Percentiles rank a stretch among this genome's conserved stretches.
Evolutionary conservation across 2,888 invertebrate genomes (phyloP).

Genomic region (Epinotia demarniana): DNA sequence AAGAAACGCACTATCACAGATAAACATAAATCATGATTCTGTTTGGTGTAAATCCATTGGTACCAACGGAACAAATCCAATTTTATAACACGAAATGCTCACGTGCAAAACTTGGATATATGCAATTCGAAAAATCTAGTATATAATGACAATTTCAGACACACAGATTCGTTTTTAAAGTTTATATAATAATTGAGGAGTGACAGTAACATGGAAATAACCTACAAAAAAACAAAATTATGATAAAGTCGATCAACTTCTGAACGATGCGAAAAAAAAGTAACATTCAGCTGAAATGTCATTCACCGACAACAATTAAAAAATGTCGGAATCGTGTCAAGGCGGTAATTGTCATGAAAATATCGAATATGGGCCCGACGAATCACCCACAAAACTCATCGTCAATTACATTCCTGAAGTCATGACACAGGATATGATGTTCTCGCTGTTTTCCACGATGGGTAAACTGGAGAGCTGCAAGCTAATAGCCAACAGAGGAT

Average conservation of each 20-base stretch:
- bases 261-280: slow-evolving; percentile 62
- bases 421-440: slow-evolving; percentile 85
- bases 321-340: slow-evolving; percentile 86
- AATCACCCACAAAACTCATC: slow-evolving; percentile 85
- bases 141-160: not conserved
- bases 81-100: not conserved
- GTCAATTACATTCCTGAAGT: slow-evolving; percentile 85
- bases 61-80: not conserved
- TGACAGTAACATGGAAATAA: not conserved
- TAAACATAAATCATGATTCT: not conserved
- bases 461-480: slow-evolving; percentile 85
- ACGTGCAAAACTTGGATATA: not conserved
- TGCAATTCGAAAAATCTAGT: not conserved
- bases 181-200: too few species aligned
- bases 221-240: too few species aligned
- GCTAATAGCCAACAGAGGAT: slow-evolving; percentile 84
- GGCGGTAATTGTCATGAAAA: slow-evolving; percentile 85
- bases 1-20: not conserved
- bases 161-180: not conserved
- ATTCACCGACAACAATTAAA: slow-evolving; percentile 85
- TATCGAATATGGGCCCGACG: slow-evolving; percentile 83
- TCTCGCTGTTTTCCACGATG: slow-evolving; percentile 83
- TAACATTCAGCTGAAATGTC: slow-evolving; percentile 79
- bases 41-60: not conserved
- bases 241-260: slow-evolving; percentile 52